Conservation (phyloP, 2,113 vertebrate genomes). For the Halichoerus grypus region DNA sequence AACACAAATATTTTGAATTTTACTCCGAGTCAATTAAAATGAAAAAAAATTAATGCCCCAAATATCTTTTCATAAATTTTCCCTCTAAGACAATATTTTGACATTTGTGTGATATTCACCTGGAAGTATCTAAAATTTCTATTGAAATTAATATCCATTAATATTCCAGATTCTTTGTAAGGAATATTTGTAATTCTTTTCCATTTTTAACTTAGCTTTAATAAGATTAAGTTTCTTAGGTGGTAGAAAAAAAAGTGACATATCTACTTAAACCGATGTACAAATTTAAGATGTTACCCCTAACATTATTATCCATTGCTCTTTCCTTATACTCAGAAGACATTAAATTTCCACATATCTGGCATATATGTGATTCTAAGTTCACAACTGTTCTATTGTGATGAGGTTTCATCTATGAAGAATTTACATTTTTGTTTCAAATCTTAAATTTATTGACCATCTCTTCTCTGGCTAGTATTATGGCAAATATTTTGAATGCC, state of each 20-base stretch:
- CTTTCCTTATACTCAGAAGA: neutral
- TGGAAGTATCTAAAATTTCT: neutral
- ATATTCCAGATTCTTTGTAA: neutral
- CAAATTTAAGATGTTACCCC: neutral
- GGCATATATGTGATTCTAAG: neutral
- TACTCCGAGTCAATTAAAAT: conserved; percentile 54
- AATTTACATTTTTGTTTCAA: neutral
- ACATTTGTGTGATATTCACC: conserved; percentile 42
- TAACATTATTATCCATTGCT: neutral
- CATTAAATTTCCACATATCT: neutral
- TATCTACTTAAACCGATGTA: neutral
- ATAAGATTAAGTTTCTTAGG: neutral
- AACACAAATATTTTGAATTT: conserved; percentile 66
- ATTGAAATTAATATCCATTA: neutral
- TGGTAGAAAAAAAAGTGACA: neutral
- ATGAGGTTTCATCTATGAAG: neutral
- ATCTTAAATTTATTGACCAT: neutral
- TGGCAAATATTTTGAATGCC: neutral
- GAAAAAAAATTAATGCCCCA: conserved; percentile 38
- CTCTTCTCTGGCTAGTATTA: neutral
- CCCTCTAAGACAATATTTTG: conserved; percentile 54
- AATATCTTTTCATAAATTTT: conserved; percentile 34
- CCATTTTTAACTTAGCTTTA: conserved; percentile 10
- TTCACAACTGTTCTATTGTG: neutral
- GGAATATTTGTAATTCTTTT: neutral